Base-by-base conservation (phyloP, 2,797 vertebrate species). In the Sebastolobus alascanus region DNA sequence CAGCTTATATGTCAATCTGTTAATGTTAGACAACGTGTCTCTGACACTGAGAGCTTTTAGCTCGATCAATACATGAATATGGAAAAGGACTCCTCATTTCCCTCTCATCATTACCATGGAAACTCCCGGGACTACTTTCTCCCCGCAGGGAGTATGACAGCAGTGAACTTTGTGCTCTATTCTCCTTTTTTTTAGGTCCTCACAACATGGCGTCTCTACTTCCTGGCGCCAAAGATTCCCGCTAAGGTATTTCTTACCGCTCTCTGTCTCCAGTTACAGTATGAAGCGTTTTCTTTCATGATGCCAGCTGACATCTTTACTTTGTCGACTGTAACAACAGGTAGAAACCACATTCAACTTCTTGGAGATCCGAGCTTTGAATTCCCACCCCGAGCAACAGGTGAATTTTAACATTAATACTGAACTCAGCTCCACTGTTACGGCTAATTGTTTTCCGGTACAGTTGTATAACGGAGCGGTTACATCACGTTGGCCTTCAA, bases 331-430 rank as follows among this genome's bases (percentile, higher is more conserved):
- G 14, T 78, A 27, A 63, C 52, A 52, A 65, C 91, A 97, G 96
- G 93, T 96, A 61, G 97, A 97, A 89, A 95, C 94, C 40, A 97
- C 96, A 1, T 97, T 97, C 91, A 97, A 97, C 84, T 97, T 97
- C 77, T 83, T 97, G 87, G 97, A 97, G 93, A 97, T 97, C 78
- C 95, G 96, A 59, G 93, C 96, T 72, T 91, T 97, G 85, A 97
- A 95, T 89, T 96, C 96, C 8, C 92, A 96, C 66, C 96, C 95
- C 33, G 96, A 97, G 61, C 95, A 96, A 66, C 97, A 97, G 96
- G 97, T 97, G 84, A 93, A 8, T 77, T 46, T 80, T 52, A 14
- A 63, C 29, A 58, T 55, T 64, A 9, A 25, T 4, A 16, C 14
- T 33, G n/a, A 63, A 4, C 31, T 60, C 4, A 9, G 20, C 72